Percentiles rank a stretch among this genome's conserved stretches.
These are phyloP conservation scores for Montipora cactus DNA, from an alignment of 64 coral and sea anemone genomes.

Conservation along the genomic window DNA sequence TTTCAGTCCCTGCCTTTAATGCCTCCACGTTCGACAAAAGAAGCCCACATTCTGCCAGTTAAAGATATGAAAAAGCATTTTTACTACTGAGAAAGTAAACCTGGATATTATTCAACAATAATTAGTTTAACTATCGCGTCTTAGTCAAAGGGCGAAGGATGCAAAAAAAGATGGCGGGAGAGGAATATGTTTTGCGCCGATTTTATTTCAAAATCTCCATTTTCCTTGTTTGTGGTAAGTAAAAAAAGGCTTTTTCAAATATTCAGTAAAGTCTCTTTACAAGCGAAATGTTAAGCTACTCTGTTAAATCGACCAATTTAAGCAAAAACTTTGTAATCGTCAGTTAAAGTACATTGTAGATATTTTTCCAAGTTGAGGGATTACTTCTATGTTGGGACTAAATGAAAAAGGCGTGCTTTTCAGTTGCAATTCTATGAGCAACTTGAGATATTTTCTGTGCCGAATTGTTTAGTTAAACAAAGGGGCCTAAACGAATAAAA, in stretches of 20 bases:
- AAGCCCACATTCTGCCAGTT: background rate
- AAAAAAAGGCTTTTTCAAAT: background rate
- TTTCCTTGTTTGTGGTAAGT: constrained; percentile 17
- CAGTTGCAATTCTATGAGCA: background rate
- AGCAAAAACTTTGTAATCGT: too few species aligned
- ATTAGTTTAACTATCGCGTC: background rate
- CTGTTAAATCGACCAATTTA: too few species aligned
- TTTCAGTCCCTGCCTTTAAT: too few species aligned
- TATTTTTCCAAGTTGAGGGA: too few species aligned
- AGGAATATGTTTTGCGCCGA: background rate
- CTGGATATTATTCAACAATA: background rate
- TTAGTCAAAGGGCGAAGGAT: background rate
- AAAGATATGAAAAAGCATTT: background rate
- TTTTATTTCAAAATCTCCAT: background rate
- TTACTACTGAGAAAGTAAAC: background rate
- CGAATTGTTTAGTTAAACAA: background rate
- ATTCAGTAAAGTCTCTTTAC: too few species aligned
- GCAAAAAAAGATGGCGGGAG: background rate
- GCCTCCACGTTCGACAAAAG: background rate
- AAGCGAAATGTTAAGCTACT: too few species aligned
- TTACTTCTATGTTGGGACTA: background rate
- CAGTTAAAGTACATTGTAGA: too few species aligned
- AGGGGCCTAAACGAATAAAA: background rate
- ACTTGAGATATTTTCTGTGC: background rate
- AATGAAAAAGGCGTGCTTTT: background rate